A percentile compares a stretch with the other conserved stretches of the same genome.
These are phyloP conservation scores for Lepidochitona cinerea DNA, from an alignment of 2,888 invertebrate genomes.

Conservation along the genomic window DNA sequence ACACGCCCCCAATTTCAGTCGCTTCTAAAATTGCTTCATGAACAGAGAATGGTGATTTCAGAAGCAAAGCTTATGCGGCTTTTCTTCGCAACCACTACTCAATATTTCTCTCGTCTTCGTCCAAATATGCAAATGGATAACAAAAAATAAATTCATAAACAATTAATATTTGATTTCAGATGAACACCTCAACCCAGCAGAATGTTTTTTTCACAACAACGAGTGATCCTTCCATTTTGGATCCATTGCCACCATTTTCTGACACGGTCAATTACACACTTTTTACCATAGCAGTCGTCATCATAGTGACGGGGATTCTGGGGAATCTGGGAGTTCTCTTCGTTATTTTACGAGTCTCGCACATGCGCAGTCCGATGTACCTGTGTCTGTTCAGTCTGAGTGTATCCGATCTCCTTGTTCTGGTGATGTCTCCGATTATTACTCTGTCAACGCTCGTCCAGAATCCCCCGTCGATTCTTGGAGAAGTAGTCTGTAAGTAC, in stretches of 20 bases:
- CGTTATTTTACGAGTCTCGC: background rate
- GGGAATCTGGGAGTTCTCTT: background rate
- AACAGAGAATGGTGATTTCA: too few species aligned
- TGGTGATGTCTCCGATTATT: background rate
- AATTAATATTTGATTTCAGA: too few species aligned
- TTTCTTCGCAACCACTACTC: too few species aligned
- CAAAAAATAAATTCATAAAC: too few species aligned
- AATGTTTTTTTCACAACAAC: too few species aligned
- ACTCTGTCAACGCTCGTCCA: background rate
- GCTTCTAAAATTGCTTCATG: too few species aligned
- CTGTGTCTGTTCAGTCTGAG: background rate
- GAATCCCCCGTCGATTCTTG: background rate
- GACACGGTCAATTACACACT: background rate
- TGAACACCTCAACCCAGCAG: too few species aligned
- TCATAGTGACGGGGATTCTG: background rate
- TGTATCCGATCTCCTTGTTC: background rate
- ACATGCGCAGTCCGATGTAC: conserved; percentile 5
- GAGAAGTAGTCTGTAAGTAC: background rate
- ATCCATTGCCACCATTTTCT: background rate
- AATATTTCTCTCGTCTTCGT: too few species aligned
- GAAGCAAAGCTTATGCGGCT: too few species aligned
- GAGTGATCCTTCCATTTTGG: too few species aligned
- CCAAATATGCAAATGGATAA: too few species aligned
- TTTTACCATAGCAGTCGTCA: background rate
- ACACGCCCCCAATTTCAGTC: too few species aligned